Evolutionary conservation across 1,140 invertebrate genomes (phyloP).

Genomic region (Drosophila kepulauana): DNA sequence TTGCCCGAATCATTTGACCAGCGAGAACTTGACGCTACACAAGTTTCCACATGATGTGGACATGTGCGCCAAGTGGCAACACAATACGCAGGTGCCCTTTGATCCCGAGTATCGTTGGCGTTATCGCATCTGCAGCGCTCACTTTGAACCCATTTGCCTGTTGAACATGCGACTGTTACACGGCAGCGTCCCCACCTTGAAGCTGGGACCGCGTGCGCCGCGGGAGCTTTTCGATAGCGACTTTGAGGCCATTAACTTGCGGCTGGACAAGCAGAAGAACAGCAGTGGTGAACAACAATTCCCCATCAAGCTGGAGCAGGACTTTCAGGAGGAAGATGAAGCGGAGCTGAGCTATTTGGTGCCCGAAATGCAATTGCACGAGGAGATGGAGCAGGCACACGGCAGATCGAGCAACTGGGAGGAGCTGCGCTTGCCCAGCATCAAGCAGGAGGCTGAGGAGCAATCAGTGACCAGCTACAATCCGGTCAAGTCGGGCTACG

Average conservation of each 20-base stretch:
- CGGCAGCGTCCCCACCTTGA: slow-evolving; percentile 74
- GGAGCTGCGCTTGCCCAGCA: slow-evolving; percentile 30
- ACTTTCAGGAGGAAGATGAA: slow-evolving; percentile 3
- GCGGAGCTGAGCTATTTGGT: slow-evolving; percentile 25
- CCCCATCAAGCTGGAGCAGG: slow-evolving; percentile 4
- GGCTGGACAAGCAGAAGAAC: slow-evolving; percentile 50
- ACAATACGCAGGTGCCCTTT: slow-evolving; percentile 74
- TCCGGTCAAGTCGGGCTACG: slow-evolving; percentile 68
- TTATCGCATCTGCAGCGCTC: slow-evolving; percentile 75
- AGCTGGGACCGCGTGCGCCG: slow-evolving; percentile 65
- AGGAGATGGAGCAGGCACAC: slow-evolving; percentile 26
- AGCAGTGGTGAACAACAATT: not conserved
- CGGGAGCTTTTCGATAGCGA: slow-evolving; percentile 60
- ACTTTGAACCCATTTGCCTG: slow-evolving; percentile 73
- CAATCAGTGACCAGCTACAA: slow-evolving; percentile 30
- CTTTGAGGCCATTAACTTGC: slow-evolving; percentile 48
- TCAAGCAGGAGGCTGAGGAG: slow-evolving; percentile 46
- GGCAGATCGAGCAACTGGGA: slow-evolving; percentile 24
- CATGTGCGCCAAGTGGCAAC: slow-evolving; percentile 72
- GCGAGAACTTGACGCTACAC: slow-evolving; percentile 64
- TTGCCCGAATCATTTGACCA: slow-evolving; percentile 66
- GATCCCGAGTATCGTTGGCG: slow-evolving; percentile 63
- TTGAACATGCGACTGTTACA: slow-evolving; percentile 61
- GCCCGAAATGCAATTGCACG: slow-evolving; percentile 53
- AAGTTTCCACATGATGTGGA: slow-evolving; percentile 67